Conservation (phyloP, 2,113 vertebrate genomes). For the Beaufortia kweichowensis region DNA sequence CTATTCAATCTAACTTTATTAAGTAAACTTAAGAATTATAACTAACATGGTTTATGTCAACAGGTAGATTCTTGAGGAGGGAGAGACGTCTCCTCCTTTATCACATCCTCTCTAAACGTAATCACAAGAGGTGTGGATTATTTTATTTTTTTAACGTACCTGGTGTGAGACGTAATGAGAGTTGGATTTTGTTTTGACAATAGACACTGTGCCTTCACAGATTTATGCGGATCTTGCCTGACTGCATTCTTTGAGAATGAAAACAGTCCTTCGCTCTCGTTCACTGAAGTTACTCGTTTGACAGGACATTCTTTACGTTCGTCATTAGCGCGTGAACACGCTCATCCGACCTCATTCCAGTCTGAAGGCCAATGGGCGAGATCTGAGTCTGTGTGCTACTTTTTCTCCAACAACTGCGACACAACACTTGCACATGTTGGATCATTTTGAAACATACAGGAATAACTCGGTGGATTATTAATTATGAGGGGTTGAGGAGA, state of each 20-base stretch:
- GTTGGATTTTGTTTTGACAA: not conserved
- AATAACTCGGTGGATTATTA: slow-evolving; percentile 5
- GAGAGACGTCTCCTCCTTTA: not conserved
- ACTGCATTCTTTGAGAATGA: slow-evolving; percentile 68
- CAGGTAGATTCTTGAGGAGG: not conserved
- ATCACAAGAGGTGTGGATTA: not conserved
- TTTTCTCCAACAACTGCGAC: slow-evolving; percentile 20
- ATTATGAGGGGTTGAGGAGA: slow-evolving; percentile 10
- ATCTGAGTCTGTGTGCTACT: not conserved
- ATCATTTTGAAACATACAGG: not conserved
- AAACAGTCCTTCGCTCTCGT: slow-evolving; percentile 26
- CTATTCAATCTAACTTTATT: not conserved
- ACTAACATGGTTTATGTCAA: not conserved
- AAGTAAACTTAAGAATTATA: not conserved
- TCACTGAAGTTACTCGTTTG: slow-evolving; percentile 63
- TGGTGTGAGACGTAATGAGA: slow-evolving; percentile 10
- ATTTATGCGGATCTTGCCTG: slow-evolving; percentile 52
- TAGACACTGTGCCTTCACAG: slow-evolving; percentile 13
- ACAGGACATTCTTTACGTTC: slow-evolving; percentile 60
- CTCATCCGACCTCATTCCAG: slow-evolving; percentile 58
- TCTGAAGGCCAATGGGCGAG: slow-evolving; percentile 5
- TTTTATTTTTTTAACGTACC: not conserved
- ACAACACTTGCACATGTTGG: slow-evolving; percentile 7
- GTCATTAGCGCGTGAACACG: slow-evolving; percentile 50
- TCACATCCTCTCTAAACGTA: slow-evolving; percentile 2